Evolutionary conservation across 2,888 invertebrate genomes (phyloP).

Genomic region (Octonoba sinensis): DNA sequence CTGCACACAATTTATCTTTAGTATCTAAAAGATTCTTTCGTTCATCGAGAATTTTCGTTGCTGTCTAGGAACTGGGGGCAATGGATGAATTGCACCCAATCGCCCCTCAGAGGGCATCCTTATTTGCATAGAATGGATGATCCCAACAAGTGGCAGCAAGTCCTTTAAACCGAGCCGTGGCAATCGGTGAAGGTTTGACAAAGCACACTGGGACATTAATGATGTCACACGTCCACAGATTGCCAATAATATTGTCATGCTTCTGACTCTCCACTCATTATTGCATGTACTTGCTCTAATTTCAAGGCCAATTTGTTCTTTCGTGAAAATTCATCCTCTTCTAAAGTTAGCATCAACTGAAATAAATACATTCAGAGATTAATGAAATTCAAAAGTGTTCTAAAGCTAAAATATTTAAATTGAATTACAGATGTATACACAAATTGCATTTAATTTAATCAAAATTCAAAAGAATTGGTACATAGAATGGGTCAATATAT

Average conservation of each 20-base stretch:
- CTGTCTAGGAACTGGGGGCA: slow-evolving; percentile 64
- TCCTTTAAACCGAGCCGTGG: slow-evolving; percentile 62
- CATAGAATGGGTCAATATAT: too few relatives aligned
- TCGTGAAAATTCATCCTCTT: slow-evolving; percentile 98
- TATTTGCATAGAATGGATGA: slow-evolving; percentile 59
- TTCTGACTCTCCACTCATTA: slow-evolving; percentile 77
- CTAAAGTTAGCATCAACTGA: slow-evolving; percentile 92
- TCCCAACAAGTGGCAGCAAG: slow-evolving; percentile 63
- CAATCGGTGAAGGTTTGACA: slow-evolving; percentile 65
- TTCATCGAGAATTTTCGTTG: slow-evolving; percentile 59
- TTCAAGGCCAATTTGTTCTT: slow-evolving; percentile 96
- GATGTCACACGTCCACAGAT: slow-evolving; percentile 62
- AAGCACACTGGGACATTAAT: slow-evolving; percentile 54
- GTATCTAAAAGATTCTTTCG: slow-evolving; percentile 56
- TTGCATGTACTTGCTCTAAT: slow-evolving; percentile 95
- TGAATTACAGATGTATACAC: too few relatives aligned
- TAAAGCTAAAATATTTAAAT: not conserved
- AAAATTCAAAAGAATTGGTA: not conserved
- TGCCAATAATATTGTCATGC: slow-evolving; percentile 67
- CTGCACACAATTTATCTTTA: slow-evolving; percentile 36
- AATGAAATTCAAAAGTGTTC: not conserved
- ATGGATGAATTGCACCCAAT: slow-evolving; percentile 53
- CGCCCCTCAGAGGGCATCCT: slow-evolving; percentile 62
- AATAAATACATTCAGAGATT: slow-evolving; percentile 27
- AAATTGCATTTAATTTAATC: not conserved